Percentiles rank a stretch among this genome's conserved stretches.
Evolutionary conservation across 2,888 invertebrate species (phyloP).

Genomic region (Barypeithes pellucidus): DNA sequence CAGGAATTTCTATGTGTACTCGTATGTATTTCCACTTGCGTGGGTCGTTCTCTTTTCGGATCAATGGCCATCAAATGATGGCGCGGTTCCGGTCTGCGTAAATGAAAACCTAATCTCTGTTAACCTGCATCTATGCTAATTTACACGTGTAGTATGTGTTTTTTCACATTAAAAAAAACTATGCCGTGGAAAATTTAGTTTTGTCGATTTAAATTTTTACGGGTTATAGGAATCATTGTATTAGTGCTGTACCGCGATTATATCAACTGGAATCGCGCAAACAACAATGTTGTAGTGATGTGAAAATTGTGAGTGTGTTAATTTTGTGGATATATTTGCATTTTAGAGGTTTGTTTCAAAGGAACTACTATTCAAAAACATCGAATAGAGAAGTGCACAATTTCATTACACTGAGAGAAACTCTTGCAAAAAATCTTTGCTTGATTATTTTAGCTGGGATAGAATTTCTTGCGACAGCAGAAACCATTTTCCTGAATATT

Average conservation of each 20-base stretch:
- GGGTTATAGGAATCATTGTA: not conserved
- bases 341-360: no score
- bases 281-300: not conserved
- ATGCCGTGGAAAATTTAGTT: constrained; percentile 20
- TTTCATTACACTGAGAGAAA: no score
- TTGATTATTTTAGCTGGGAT: no score
- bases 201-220: not conserved
- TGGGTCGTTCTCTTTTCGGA: constrained; percentile 55
- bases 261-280: not conserved
- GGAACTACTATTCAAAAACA: no score
- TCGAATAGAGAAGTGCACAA: no score
- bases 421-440: no score
- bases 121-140: constrained; percentile 31
- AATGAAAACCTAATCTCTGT: constrained; percentile 38
- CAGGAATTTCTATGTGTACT: not conserved
- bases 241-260: not conserved
- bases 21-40: constrained; percentile 5
- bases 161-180: constrained; percentile 14
- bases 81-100: constrained; percentile 62
- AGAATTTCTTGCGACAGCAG: no score
- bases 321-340: not conserved
- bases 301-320: constrained; percentile 1
- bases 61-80: constrained; percentile 60
- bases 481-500: no score
- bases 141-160: constrained; percentile 28